Base-by-base conservation (phyloP, 2,113 vertebrate species). In the Phyllopteryx taeniolatus region DNA sequence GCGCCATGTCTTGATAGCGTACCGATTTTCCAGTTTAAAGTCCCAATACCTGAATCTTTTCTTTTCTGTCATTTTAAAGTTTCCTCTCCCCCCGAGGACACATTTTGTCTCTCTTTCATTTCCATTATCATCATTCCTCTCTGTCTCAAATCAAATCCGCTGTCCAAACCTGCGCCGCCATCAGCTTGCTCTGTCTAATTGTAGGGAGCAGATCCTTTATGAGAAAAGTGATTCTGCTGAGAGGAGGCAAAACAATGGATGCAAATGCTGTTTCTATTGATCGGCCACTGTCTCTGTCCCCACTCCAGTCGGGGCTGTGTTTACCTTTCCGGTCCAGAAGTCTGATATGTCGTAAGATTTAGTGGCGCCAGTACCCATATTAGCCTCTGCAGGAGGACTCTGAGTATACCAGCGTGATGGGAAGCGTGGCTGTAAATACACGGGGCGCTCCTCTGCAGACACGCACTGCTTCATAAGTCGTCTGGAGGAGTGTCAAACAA, bases 201-300 rank as follows among this genome's bases (percentile, higher is more conserved):
- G 83, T 73, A 43, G 54, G 14, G 46, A 87, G 79, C 83, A 76
- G 78, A 77, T 85, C 85, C 86, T 87, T 88, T 85, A 88, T 74
- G 79, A 87, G 88, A 87, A 85, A 43, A 71, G 69, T 60, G 62
- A 87, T 85, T 91, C 79, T 90, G 88, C 83, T 88, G 89, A 86
- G 74, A 78, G 83, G 81, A 85, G 80, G 59, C 53, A 88, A 89
- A 90, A 91, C 78, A 87, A 83, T 85, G 78, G 79, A 70, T 79
- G 87, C 88, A 92, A 90, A 92, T 90, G 78, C 63, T 82, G 87
- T 93, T 92, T 91, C 77, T 90, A 93, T 92, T 87, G 91, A 93
- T 92, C 84, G 79, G 79, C 56, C 75, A 42, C 68, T 66, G 77
- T 77, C 77, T 84, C 73, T 75, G 80, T 70, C 67, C 76, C 64